Evolutionary conservation across 2,797 vertebrate genomes (phyloP).

Genomic region (Cossypha niveicapilla): DNA sequence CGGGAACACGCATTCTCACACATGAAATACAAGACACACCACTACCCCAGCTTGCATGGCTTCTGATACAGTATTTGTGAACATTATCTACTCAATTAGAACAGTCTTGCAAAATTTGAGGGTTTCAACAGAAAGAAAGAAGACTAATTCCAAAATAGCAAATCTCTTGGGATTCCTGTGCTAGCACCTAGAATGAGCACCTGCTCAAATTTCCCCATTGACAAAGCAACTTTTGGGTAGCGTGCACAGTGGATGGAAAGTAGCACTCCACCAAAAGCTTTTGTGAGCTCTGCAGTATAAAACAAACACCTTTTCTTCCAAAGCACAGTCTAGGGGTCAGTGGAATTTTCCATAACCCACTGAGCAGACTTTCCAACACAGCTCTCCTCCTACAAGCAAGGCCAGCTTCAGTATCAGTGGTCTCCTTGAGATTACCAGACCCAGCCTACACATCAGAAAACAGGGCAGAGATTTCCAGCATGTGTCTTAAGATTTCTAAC

Average conservation of each 20-base stretch:
- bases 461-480: background rate
- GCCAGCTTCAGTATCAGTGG: background rate
- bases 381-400: background rate
- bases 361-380: background rate
- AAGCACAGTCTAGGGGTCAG: background rate
- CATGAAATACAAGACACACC: fast-evolving
- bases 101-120: background rate
- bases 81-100: background rate
- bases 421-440: background rate
- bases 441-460: background rate
- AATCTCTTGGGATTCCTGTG: background rate
- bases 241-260: background rate
- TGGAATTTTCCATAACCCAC: background rate
- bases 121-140: background rate
- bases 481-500: background rate
- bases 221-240: background rate
- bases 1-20: background rate
- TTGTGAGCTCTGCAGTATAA: background rate
- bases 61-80: background rate
- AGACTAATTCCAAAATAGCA: background rate
- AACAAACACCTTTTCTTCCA: background rate
- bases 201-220: background rate
- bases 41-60: background rate
- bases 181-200: background rate
- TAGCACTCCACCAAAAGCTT: background rate